A percentile compares a stretch with the other conserved stretches of the same genome.
Conservation (phyloP, 2,113 vertebrate genomes). For the Spea bombifrons region DNA sequence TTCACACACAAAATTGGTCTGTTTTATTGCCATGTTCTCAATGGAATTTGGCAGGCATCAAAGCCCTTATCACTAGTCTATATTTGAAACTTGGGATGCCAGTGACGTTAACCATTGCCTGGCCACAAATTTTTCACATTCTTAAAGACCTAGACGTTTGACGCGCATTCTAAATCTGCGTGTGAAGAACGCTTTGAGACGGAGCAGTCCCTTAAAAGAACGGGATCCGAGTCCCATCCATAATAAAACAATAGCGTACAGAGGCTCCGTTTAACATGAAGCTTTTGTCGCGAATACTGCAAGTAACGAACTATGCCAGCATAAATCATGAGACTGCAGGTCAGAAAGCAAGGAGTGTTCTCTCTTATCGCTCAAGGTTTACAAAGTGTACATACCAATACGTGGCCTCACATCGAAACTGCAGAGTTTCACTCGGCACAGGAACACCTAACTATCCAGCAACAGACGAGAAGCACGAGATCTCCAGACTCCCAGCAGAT, state of each 20-base stretch:
- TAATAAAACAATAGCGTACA: no score
- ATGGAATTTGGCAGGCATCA: constrained; percentile 29
- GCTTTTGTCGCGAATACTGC: no score
- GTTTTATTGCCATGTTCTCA: not conserved
- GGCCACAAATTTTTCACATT: constrained; percentile 28
- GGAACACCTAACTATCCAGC: constrained; percentile 6
- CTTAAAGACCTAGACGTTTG: constrained; percentile 17
- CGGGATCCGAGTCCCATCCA: no score
- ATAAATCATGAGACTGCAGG: constrained; percentile 15
- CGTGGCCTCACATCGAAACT: constrained; percentile 73
- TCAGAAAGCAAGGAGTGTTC: constrained; percentile 41
- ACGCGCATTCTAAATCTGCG: not conserved
- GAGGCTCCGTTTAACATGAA: no score
- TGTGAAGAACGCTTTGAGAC: not conserved
- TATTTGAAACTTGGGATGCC: constrained; percentile 40
- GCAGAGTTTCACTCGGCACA: constrained; percentile 59
- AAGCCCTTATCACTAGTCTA: constrained; percentile 44
- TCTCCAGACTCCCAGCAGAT: not conserved
- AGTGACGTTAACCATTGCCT: constrained; percentile 43
- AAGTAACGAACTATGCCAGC: not conserved
- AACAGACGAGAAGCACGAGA: not conserved
- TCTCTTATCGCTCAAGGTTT: constrained; percentile 42
- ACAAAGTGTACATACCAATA: constrained; percentile 46
- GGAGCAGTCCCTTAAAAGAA: no score
- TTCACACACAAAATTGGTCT: no score